Evolutionary conservation across 2,888 invertebrate genomes (phyloP).

Genomic region (Caenorhabditis doughertyi): DNA sequence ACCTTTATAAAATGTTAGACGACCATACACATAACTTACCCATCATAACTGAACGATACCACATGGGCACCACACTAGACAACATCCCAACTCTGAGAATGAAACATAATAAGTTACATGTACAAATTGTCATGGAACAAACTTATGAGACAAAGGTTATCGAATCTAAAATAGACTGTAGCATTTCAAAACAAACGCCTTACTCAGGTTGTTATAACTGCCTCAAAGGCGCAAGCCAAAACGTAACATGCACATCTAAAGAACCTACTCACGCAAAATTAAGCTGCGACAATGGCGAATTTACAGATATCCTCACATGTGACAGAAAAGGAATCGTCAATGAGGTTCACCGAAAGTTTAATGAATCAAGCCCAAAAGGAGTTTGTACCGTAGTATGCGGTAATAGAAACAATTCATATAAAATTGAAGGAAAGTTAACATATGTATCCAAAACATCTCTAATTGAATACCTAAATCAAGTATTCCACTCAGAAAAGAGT

Average conservation of each 20-base stretch:
- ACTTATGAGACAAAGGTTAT: not conserved
- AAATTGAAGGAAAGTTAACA: slow-evolving; percentile 12
- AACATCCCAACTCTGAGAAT: not conserved
- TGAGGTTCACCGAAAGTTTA: slow-evolving; percentile 5
- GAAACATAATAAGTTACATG: not conserved
- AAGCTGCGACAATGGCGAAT: slow-evolving; percentile 1
- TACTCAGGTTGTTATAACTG: slow-evolving; percentile 13
- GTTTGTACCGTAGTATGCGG: slow-evolving; percentile 1
- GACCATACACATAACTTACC: not conserved
- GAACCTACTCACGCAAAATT: slow-evolving; percentile 2
- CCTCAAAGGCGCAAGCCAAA: slow-evolving; percentile 2
- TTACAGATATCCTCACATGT: not conserved
- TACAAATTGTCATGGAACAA: not conserved
- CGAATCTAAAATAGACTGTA: slow-evolving; percentile 4
- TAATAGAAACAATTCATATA: not conserved
- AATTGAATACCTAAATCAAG: slow-evolving; percentile 4
- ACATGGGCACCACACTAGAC: not conserved
- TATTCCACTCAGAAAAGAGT: not conserved
- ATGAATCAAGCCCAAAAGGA: not conserved
- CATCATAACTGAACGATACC: not conserved
- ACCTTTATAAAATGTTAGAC: not conserved
- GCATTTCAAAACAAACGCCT: not conserved
- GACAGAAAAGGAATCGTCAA: not conserved
- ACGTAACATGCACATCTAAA: not conserved
- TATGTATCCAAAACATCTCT: no score